A percentile compares a stretch with the other conserved stretches of the same genome.
These are phyloP conservation scores for Oophaga sylvatica DNA, from an alignment of 2,797 vertebrate genomes.

Conservation along the genomic window DNA sequence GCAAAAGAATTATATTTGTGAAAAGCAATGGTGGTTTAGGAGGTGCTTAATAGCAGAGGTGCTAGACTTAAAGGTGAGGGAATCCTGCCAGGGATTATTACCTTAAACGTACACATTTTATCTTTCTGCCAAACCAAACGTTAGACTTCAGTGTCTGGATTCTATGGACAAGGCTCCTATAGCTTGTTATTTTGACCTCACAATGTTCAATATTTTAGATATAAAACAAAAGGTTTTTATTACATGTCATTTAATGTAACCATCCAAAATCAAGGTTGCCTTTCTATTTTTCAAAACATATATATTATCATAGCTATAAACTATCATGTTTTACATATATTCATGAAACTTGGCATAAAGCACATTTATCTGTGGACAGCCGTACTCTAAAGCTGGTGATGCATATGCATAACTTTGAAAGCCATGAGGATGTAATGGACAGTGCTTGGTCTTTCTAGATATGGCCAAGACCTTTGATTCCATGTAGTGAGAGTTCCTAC, in stretches of 20 bases:
- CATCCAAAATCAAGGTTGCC: not conserved
- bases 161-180: slow-evolving; percentile 7
- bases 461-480: no score
- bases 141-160: slow-evolving; percentile 36
- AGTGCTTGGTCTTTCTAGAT: no score
- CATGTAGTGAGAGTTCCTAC: no score
- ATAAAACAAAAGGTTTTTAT: slow-evolving; percentile 7
- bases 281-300: not conserved
- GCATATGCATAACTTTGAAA: no score
- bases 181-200: not conserved
- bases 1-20: slow-evolving; percentile 37
- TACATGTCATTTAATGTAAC: not conserved
- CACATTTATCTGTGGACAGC: not conserved
- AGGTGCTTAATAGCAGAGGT: slow-evolving; percentile 67
- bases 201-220: not conserved
- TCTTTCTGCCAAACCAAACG: slow-evolving; percentile 48
- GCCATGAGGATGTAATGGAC: no score
- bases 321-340: not conserved
- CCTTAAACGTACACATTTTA: slow-evolving; percentile 43
- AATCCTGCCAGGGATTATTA: slow-evolving; percentile 53
- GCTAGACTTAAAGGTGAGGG: slow-evolving; percentile 67
- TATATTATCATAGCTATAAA: not conserved
- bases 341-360: not conserved
- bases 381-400: not conserved
- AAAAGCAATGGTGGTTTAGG: slow-evolving; percentile 63